Percentiles rank a stretch among this genome's conserved stretches.
Conservation (phyloP, 2,113 vertebrate genomes). For the Arothron firmamentum region DNA sequence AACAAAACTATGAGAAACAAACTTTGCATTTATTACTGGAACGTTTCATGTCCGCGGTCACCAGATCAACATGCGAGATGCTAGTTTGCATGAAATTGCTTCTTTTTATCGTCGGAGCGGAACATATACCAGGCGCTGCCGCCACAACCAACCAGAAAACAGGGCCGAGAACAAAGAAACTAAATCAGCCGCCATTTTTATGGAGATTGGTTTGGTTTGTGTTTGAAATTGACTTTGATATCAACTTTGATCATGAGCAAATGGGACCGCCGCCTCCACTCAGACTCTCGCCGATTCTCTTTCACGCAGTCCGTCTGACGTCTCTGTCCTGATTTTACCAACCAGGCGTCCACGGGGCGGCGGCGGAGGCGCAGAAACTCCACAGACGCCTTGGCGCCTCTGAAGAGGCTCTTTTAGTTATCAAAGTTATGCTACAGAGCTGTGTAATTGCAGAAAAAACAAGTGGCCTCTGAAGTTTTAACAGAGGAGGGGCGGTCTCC, state of each 20-base stretch:
- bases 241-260: conserved; percentile 58
- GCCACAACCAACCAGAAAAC: conserved; percentile 12
- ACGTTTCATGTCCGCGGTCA: no score
- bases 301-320: conserved; percentile 41
- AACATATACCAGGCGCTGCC: not conserved
- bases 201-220: conserved; percentile 31
- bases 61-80: no score
- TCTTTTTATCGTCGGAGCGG: no score
- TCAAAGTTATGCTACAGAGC: not conserved
- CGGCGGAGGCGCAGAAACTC: conserved; percentile 1
- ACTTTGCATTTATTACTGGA: no score
- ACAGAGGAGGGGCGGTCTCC: conserved; percentile 17
- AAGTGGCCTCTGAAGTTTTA: conserved; percentile 5
- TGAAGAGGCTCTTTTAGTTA: not conserved
- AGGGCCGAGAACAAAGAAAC: conserved; percentile 19
- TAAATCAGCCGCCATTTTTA: conserved; percentile 21
- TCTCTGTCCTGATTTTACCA: conserved; percentile 13
- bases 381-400: conserved; percentile 8
- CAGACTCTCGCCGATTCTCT: conserved; percentile 19
- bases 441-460: conserved; percentile 4
- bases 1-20: no score
- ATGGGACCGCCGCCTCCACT: conserved; percentile 35
- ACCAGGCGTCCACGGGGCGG: no score
- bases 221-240: conserved; percentile 46
- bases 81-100: no score